Conservation (phyloP, 2,888 invertebrate species). For the Ischnus inquisitorius region DNA sequence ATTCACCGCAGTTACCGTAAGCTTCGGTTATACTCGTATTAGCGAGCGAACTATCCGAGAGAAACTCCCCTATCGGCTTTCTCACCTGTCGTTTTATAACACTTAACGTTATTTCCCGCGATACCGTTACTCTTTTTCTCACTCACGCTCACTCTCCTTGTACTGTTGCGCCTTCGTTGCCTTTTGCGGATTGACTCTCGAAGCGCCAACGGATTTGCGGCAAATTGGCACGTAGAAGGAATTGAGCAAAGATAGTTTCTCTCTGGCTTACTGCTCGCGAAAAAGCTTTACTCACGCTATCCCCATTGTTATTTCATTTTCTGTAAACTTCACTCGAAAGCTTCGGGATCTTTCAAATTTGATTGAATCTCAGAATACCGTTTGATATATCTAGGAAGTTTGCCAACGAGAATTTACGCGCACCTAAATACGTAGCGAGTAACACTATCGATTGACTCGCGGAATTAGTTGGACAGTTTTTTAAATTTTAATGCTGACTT, state of each 20-base stretch:
- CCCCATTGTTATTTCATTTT: constrained; percentile 18
- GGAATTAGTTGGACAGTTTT: no score
- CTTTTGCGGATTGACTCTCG: constrained; percentile 49
- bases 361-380: background rate
- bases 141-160: constrained; percentile 7
- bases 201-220: constrained; percentile 57
- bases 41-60: constrained; percentile 53
- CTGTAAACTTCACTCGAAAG: constrained; percentile 15
- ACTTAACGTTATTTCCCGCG: constrained; percentile 67
- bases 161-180: constrained; percentile 13
- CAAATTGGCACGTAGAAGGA: constrained; percentile 54
- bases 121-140: constrained; percentile 58
- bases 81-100: constrained; percentile 67
- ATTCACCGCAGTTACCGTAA: constrained; percentile 67
- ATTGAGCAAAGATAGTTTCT: constrained; percentile 30
- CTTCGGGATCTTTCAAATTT: constrained; percentile 18
- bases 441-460: no score
- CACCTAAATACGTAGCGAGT: no score
- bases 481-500: no score
- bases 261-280: background rate
- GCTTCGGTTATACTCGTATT: constrained; percentile 69
- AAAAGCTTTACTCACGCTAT: constrained; percentile 23
- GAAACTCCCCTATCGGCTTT: constrained; percentile 58
- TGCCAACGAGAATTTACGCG: no score
- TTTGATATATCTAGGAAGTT: constrained; percentile 3